These are phyloP conservation scores for Nicator chloris DNA, from an alignment of 2,113 vertebrate species.

Conservation along the genomic window DNA sequence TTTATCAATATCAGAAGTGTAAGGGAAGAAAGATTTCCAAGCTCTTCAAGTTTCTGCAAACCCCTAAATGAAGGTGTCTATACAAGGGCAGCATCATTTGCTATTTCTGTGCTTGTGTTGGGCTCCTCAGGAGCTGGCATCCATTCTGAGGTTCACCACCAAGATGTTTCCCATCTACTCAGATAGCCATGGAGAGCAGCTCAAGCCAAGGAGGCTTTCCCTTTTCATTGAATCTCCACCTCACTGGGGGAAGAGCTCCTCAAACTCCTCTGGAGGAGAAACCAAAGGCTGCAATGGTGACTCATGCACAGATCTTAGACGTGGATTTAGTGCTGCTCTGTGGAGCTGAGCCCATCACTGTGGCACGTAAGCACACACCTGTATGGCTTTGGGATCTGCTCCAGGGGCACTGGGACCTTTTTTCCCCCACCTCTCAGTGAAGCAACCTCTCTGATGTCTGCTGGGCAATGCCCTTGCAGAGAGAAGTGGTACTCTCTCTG, in stretches of 20 bases:
- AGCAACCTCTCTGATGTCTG: not conserved
- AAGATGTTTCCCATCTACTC: not conserved
- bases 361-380: not conserved
- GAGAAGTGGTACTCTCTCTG: not conserved
- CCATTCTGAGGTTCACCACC: not conserved
- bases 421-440: rapidly evolving
- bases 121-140: not conserved
- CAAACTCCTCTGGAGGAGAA: not conserved
- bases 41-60: not conserved
- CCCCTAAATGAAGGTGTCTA: not conserved
- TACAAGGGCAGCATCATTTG: not conserved
- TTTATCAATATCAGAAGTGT: not conserved
- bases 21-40: not conserved
- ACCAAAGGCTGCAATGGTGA: not conserved
- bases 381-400: not conserved
- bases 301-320: not conserved
- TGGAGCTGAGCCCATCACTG: not conserved
- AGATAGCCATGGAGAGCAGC: not conserved
- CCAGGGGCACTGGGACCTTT: not conserved
- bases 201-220: not conserved
- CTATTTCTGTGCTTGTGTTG: not conserved
- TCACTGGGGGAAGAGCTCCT: not conserved
- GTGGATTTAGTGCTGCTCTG: not conserved
- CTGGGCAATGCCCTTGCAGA: not conserved
- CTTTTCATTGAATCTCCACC: not conserved